Evolutionary conservation across 2,888 invertebrate genomes (phyloP).

Genomic region (Andrena trimmerana): DNA sequence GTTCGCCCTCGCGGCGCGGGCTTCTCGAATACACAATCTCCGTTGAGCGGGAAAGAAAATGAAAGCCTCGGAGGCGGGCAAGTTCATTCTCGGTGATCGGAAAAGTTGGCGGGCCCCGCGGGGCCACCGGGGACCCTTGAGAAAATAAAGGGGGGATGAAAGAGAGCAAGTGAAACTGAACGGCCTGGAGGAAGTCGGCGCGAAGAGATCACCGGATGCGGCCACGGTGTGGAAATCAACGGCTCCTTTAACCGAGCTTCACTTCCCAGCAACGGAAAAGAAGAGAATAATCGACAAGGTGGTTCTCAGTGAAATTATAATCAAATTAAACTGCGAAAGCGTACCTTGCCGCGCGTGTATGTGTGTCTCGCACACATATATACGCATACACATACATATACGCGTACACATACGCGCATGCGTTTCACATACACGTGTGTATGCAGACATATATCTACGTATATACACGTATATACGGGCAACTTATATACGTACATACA

Average conservation of each 20-base stretch:
- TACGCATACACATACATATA: conserved; percentile 54
- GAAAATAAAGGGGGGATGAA: neutral
- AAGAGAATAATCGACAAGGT: neutral
- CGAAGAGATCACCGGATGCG: no score
- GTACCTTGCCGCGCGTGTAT: conserved; percentile 61
- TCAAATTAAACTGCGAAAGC: conserved; percentile 23
- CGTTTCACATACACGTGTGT: conserved; percentile 50
- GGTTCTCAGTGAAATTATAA: conserved; percentile 3
- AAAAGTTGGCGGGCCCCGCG: no score
- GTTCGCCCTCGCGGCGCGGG: neutral
- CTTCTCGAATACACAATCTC: no score
- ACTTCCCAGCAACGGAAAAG: neutral
- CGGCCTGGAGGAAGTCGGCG: neutral
- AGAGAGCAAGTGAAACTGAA: neutral
- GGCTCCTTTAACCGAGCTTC: neutral
- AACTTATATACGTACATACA: conserved; percentile 59
- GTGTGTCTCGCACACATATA: conserved; percentile 53
- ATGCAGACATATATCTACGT: conserved; percentile 53
- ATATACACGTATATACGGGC: conserved; percentile 57
- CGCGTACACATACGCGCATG: conserved; percentile 46
- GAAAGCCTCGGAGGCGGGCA: conserved; percentile 22
- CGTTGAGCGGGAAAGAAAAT: no score
- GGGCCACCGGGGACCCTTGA: no score
- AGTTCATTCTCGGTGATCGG: conserved; percentile 18
- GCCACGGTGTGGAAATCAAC: neutral